Evolutionary conservation across 2,797 vertebrate genomes (phyloP), one percentile per base, ranked within the genome.

Genomic region (Rhinophrynus dorsalis): DNA sequence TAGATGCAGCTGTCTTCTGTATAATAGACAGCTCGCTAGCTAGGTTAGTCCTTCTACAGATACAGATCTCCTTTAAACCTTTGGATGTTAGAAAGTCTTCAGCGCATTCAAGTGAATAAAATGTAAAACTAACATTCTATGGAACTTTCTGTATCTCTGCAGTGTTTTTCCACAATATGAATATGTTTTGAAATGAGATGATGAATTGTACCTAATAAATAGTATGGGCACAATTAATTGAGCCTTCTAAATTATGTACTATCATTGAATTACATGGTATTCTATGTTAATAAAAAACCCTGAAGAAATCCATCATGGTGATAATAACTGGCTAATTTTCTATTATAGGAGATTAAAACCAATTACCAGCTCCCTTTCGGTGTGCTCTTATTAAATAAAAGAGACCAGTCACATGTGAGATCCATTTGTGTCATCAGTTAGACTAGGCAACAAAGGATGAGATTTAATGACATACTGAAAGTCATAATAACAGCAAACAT

Each of bases 281-380:
- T 59, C 45, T 73, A 37, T 73, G 70, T 54, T 73, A 59, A 73
- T 73, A 67, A 59, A 67, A 60, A 66, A 61, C 62, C 62, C 60
- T 54, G 60, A 44, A 60, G 51, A 65, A 66, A 73, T 73, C 58
- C 70, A 73, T 73, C 70, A 72, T 20, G 20, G 24, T 59, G 2
- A 47, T 73, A 73, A 73, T 73, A 73, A 37, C 55, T 67, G 70
- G 35, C 62, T 73, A 73, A 73, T 73, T 66, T 67, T 60, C 56
- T 21, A 67, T 73, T 72, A 72, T 62, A 50, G 21, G 35, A 65
- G 27, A 66, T 72, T 73, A 66, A 69, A 65, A 44, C 37, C 47
- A 73, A 67, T 66, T 66, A 60, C 70, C 33, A 52, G 35, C 45
- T 59, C 17, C 23, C 60, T 54, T 52, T 48, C 45, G 15, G 35